Percentiles rank a stretch among this genome's conserved stretches.
phyloP scores from a whole-genome alignment of 1,140 invertebrate genomes.

The Parapsyche elsis region DNA sequence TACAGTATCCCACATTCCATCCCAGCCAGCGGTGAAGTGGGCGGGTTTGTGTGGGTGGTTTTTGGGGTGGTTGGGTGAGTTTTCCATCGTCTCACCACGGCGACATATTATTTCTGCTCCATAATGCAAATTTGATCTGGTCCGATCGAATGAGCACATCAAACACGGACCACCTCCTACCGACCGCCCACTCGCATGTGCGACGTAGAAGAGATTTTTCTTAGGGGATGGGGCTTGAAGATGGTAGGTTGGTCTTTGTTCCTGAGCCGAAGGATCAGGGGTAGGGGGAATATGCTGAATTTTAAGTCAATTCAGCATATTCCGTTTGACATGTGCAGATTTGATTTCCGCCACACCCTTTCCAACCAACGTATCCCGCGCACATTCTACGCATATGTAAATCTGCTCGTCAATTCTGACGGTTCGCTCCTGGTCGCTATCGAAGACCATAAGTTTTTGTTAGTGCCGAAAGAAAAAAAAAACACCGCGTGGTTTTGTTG shows the following conservation, averaged over 20 bases:
- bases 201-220: neutral
- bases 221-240: too few relatives aligned
- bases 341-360: slow-evolving; percentile 26
- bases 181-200: neutral
- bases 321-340: slow-evolving; percentile 45
- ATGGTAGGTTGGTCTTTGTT: slow-evolving; percentile 22
- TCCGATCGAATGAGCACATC: slow-evolving; percentile 45
- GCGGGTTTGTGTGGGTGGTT: too few relatives aligned
- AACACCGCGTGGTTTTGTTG: neutral
- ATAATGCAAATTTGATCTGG: slow-evolving; percentile 51
- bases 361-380: neutral
- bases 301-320: slow-evolving; percentile 49
- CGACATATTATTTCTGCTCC: slow-evolving; percentile 48
- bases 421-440: too few relatives aligned
- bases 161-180: neutral
- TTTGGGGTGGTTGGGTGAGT: neutral
- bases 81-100: neutral
- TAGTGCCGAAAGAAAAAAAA: too few relatives aligned
- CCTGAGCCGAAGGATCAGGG: neutral
- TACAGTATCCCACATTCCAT: neutral
- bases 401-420: neutral
- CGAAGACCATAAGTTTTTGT: too few relatives aligned
- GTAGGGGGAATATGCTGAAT: neutral
- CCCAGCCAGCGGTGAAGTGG: too few relatives aligned
- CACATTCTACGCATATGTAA: neutral